These are phyloP conservation scores for Istiophorus platypterus DNA, from an alignment of 2,113 vertebrate species.

Conservation along the genomic window DNA sequence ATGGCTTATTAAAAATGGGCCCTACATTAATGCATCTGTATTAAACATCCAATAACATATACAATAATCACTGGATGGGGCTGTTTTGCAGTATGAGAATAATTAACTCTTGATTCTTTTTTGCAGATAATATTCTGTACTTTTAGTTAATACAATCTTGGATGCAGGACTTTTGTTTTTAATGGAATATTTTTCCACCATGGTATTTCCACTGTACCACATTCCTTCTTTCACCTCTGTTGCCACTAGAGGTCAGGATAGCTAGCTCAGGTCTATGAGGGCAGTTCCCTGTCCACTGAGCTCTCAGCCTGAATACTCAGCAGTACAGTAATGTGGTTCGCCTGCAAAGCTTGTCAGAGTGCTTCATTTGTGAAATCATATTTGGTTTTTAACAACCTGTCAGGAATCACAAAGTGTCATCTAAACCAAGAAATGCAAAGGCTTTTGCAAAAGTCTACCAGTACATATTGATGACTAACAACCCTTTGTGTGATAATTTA, in stretches of 20 bases:
- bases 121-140: background rate
- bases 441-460: background rate
- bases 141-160: background rate
- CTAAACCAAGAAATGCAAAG: background rate
- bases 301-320: background rate
- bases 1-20: background rate
- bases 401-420: background rate
- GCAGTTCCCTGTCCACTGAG: background rate
- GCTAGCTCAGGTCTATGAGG: background rate
- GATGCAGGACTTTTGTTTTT: background rate
- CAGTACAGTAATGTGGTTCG: background rate
- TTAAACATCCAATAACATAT: background rate
- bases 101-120: background rate
- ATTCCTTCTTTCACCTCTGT: background rate
- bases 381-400: background rate
- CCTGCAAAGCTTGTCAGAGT: background rate
- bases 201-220: background rate
- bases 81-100: background rate
- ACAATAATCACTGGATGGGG: background rate
- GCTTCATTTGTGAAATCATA: constrained; percentile 10
- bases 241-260: constrained; percentile 73
- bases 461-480: background rate
- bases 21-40: background rate
- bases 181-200: background rate
- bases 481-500: background rate